Evolutionary conservation across 2,888 invertebrate species (phyloP).

Genomic region (Pyrgus malvae): DNA sequence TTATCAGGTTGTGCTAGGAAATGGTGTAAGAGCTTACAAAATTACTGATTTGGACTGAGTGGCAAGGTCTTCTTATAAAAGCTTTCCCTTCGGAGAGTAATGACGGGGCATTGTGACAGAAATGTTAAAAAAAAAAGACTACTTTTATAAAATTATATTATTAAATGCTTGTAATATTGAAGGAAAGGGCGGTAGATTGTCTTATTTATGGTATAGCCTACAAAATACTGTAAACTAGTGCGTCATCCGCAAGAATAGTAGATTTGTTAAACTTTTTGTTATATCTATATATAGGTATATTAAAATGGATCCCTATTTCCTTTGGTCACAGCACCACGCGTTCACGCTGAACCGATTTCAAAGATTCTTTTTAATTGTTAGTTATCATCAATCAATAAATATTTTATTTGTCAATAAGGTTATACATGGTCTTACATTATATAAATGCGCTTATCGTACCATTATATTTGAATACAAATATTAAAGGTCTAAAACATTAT

Average conservation of each 20-base stretch:
- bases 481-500: too few species aligned
- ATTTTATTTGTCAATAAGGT: too few species aligned
- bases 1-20: constrained; percentile 14
- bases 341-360: too few species aligned
- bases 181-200: constrained; percentile 29
- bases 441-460: too few species aligned
- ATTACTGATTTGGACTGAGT: constrained; percentile 3
- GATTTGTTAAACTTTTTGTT: too few species aligned
- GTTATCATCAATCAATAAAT: too few species aligned
- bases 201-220: constrained; percentile 27
- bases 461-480: too few species aligned
- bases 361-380: too few species aligned
- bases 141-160: constrained; percentile 27
- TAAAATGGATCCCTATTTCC: too few species aligned
- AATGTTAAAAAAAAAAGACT: constrained; percentile 27
- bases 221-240: constrained; percentile 23
- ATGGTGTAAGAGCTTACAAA: constrained; percentile 16
- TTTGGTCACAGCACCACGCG: too few species aligned
- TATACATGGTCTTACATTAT: too few species aligned
- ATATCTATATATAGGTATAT: too few species aligned
- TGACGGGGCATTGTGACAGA: constrained; percentile 20
- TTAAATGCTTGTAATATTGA: constrained; percentile 31
- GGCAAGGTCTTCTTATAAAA: constrained; percentile 6
- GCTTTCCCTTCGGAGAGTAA: constrained; percentile 25
- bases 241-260: constrained; percentile 23